Evolutionary conservation across 2,888 invertebrate species (phyloP).

Genomic region (Agrotis clavis): DNA sequence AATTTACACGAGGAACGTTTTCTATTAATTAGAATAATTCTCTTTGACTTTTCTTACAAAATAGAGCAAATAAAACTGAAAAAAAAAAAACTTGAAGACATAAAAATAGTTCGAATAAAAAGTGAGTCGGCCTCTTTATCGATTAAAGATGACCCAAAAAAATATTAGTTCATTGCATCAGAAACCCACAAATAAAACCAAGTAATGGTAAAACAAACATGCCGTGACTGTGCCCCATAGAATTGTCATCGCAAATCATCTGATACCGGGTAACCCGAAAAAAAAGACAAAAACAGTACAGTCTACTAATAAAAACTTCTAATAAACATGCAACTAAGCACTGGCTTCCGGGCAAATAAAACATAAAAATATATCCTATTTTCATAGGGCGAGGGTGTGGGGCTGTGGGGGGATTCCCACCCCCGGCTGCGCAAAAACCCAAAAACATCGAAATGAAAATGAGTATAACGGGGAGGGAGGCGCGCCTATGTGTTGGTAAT

Average conservation of each 20-base stretch:
- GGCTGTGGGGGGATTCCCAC: slow-evolving; percentile 68
- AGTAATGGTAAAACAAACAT: slow-evolving; percentile 72
- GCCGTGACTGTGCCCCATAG: slow-evolving; percentile 83
- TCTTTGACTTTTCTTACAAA: neutral
- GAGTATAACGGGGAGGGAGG: slow-evolving; percentile 87
- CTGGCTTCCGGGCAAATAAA: slow-evolving; percentile 91
- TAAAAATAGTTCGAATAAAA: slow-evolving; percentile 28
- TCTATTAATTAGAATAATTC: slow-evolving; percentile 1
- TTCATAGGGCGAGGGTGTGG: slow-evolving; percentile 90
- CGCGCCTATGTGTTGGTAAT: slow-evolving; percentile 89
- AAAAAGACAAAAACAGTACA: slow-evolving; percentile 80
- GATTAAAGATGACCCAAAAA: slow-evolving; percentile 54
- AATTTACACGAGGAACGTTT: neutral
- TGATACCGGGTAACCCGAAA: slow-evolving; percentile 68
- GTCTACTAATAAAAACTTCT: slow-evolving; percentile 91
- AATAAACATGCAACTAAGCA: slow-evolving; percentile 91
- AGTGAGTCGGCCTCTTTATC: slow-evolving; percentile 4
- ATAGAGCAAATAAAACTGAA: neutral
- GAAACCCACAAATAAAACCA: slow-evolving; percentile 51
- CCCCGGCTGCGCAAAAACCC: slow-evolving; percentile 91
- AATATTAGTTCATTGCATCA: slow-evolving; percentile 50
- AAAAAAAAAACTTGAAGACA: neutral
- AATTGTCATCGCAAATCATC: slow-evolving; percentile 84
- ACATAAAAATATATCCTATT: slow-evolving; percentile 92
- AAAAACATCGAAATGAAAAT: slow-evolving; percentile 92